Conservation (phyloP, 2,797 vertebrate species). For the Argya squamiceps region DNA sequence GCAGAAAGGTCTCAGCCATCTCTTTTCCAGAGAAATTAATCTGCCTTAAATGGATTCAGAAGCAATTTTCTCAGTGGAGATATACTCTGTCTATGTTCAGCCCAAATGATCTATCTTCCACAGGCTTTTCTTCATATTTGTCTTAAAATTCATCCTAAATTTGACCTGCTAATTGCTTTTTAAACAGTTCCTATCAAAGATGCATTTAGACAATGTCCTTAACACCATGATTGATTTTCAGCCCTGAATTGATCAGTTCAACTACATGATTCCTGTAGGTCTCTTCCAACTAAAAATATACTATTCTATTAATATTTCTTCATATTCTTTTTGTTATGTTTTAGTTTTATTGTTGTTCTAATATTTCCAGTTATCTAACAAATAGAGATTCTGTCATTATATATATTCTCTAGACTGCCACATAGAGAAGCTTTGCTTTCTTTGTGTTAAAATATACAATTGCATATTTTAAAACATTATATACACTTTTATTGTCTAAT, state of each 20-base stretch:
- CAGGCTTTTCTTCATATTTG: background rate
- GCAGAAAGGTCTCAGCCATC: background rate
- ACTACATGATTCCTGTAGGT: background rate
- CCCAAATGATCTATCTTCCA: background rate
- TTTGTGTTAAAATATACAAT: background rate
- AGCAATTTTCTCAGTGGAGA: background rate
- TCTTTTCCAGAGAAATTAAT: background rate
- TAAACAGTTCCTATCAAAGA: background rate
- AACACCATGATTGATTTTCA: background rate
- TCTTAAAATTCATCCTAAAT: background rate
- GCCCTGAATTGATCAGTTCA: background rate
- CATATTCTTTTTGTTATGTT: background rate
- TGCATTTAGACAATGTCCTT: background rate
- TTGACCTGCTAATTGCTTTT: background rate
- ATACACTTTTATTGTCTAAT: background rate
- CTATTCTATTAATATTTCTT: background rate
- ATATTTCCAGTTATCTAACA: background rate
- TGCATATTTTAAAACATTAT: background rate
- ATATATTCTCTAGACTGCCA: background rate
- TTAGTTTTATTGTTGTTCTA: background rate
- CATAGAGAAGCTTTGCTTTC: background rate
- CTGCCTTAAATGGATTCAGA: background rate
- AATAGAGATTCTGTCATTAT: background rate
- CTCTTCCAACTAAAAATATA: background rate
- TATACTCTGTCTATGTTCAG: background rate